Base-by-base conservation (phyloP, 2,888 invertebrate species). In the Megaustenia siamemsis region DNA sequence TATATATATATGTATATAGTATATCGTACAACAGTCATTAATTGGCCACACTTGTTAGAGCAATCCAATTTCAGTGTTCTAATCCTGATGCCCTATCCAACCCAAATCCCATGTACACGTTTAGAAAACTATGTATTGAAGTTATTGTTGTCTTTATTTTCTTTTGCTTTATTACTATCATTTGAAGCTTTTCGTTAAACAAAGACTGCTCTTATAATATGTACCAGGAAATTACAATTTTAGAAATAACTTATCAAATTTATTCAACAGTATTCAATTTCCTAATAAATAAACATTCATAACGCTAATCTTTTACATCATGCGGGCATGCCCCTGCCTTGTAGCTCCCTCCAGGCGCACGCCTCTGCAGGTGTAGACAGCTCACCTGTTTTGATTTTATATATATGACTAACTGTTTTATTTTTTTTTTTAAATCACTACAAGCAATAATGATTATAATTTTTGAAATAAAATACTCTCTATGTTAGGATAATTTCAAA, bases 221-320 rank as follows among this genome's bases (percentile, higher is more conserved):
- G n/a, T n/a, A n/a, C n/a, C n/a, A n/a, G n/a, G n/a, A n/a, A n/a
- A n/a, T n/a, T n/a, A n/a, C n/a, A n/a, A n/a, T n/a, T n/a, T n/a
- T n/a, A n/a, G n/a, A n/a, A n/a, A n/a, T n/a, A n/a, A n/a, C n/a
- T n/a, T n/a, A n/a, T n/a, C n/a, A n/a, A 56, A 68, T 68, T 40
- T 35, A 68, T 35, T 2, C 18, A 15, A 35, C 35, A 6, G 38
- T 38, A 38, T 40, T 38, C 15, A 69, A 40, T 69, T 2, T 38
- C 21, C 69, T n/a, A 28, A 12, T 40, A 71, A 28, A n/a, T n/a
- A 49, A 21, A 73, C 21, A 32, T 49, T 49, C n/a, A 45, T 12
- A 71, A 71, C 24, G 24, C 43, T 49, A 73, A 73, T 73, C 32
- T 49, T 28, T 35, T 10, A 73, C 38, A 73, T 73, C 71, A 73